Evolutionary conservation across 2,888 invertebrate genomes (phyloP), one percentile per base, ranked within the genome.

Genomic region (Trissonchulus sp.): DNA sequence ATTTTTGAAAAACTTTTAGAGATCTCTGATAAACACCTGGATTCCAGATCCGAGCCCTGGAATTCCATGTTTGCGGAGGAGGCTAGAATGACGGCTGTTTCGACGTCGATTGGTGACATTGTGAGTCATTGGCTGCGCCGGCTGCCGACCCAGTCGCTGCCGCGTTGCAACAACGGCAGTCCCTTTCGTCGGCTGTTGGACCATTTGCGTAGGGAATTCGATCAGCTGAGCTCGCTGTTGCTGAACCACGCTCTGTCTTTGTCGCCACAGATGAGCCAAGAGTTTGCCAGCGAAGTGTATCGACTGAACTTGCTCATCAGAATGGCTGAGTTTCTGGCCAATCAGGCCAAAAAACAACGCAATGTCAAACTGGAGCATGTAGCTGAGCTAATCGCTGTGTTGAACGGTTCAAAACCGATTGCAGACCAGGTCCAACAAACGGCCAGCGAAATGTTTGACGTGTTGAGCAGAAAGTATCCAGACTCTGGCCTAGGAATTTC

Each of bases 401-500:
- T 48, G 48, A 15, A 48, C 48, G 48, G 48, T 23, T 23, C 48
- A 15, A 23, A 48, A 48, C 48, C 48, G 8, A 48, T 48, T 15
- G 23, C 48, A 8, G 48, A 23, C 8, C 48, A 48, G 48, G 15
- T 34, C 3, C 8, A 65, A 28, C 34, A 28, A 31, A 28, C 65
- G 8, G 15, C 30, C 15, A 34, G 8, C 8, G n/a, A 31, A 8
- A 34, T 18, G 30, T 23, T 65, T 8, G 30, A 65, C 15, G 15
- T 34, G 8, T 34, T 65, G 31, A 65, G 8, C 15, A 28, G n/a
- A 65, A 34, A 28, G 8, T 18, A 65, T 28, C 65, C 37, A 37
- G 34, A 1, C 15, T 63, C 73, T 37, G 79, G 78, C 0, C 74
- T 83, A 28, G 80, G 77, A 28, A 79, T 88, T 35, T 82, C 85